Evolutionary conservation across 2,888 invertebrate species (phyloP), one percentile per base, ranked within the genome.

Genomic region (Allolobophora icterica): DNA sequence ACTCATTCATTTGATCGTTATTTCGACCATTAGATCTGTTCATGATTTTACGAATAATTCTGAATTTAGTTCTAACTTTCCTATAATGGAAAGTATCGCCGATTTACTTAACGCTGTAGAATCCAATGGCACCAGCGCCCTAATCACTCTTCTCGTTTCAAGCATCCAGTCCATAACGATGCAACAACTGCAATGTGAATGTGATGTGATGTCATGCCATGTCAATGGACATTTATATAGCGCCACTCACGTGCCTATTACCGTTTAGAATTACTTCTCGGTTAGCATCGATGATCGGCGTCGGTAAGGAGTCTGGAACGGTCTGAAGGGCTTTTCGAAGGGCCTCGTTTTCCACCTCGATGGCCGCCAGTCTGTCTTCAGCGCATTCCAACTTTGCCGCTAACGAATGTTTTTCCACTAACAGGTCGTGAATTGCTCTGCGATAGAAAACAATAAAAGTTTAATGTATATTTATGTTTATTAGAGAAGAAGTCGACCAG

Each of bases 291-390:
- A 71, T 71, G n/a, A n/a, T 71, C n/a, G 71, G 71, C 71, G n/a
- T 71, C 71, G 71, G 71, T 13, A n/a, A n/a, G 30, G 71, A 3
- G n/a, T n/a, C 71, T 71, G 71, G 71, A 71, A 71, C n/a, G 71
- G 35, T 38, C 87, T 87, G 87, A 19, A 87, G 87, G 38, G 87
- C 87, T 19, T 87, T 30, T 38, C 87, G 34, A 87, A 87, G 87
- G 38, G 87, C 87, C 30, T 34, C 87, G 38, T 87, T 87, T 24
- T 87, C 87, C 87, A 33, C 38, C 34, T 87, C 87, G n/a, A 87
- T 38, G 35, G 87, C 34, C 5, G 35, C 35, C 33, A 87, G n/a
- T 87, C 35, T 34, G 38, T 87, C 87, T 34, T 38, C 87, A 38
- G 34, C 8, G 35, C n/a, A 21, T 38, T 87, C 87, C 87, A 87